phyloP scores from a whole-genome alignment of 1,140 invertebrate species.

The Proales similis region DNA sequence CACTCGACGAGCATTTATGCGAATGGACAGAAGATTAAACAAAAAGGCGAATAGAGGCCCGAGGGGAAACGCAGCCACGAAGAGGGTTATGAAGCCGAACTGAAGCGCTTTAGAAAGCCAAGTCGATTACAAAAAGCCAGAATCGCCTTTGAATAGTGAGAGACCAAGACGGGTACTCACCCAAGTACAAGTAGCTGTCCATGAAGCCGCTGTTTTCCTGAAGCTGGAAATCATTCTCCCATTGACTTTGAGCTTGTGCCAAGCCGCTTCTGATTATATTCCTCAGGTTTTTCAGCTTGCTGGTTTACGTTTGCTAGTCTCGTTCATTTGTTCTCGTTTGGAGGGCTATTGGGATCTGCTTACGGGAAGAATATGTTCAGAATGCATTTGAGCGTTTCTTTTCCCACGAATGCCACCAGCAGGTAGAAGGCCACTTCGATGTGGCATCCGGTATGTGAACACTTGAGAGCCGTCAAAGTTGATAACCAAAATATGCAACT shows the following conservation, averaged over 20 bases:
- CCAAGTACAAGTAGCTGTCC: conserved; percentile 19
- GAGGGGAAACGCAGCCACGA: conserved; percentile 57
- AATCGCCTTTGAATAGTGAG: too few species aligned
- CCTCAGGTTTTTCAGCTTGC: conserved; percentile 12
- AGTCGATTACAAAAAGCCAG: too few species aligned
- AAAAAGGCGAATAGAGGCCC: conserved; percentile 72
- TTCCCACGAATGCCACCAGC: conserved; percentile 75
- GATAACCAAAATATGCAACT: not conserved
- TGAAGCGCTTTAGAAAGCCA: too few species aligned
- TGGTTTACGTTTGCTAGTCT: too few species aligned
- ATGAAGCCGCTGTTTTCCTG: conserved; percentile 7
- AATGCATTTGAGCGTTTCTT: conserved; percentile 71
- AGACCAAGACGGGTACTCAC: too few species aligned
- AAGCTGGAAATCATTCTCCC: conserved; percentile 35
- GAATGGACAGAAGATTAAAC: conserved; percentile 74
- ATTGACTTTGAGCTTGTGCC: conserved; percentile 17
- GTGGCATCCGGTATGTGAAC: conserved; percentile 70
- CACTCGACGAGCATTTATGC: conserved; percentile 73
- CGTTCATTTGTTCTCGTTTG: too few species aligned
- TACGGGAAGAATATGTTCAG: conserved; percentile 64
- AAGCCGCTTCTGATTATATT: conserved; percentile 31
- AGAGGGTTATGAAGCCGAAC: conserved; percentile 32
- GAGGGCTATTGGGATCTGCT: too few species aligned
- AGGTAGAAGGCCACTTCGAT: conserved; percentile 74
- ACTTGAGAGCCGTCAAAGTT: conserved; percentile 52